Percentiles rank a stretch among this genome's conserved stretches.
Evolutionary conservation across 2,113 vertebrate species (phyloP).

Genomic region (Varanus komodoensis): DNA sequence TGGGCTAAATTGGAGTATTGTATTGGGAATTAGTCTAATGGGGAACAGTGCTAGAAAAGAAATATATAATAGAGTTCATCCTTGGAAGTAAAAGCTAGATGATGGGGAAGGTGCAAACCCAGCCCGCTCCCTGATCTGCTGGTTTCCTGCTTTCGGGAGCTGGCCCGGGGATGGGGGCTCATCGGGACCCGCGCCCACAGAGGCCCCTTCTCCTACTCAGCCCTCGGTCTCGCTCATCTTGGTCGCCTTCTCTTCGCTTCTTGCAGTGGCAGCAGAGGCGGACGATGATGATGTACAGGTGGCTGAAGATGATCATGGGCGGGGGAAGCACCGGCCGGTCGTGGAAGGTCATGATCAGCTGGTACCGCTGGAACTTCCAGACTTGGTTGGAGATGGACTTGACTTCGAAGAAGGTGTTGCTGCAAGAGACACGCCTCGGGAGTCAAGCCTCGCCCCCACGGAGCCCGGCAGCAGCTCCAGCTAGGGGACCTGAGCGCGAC

Average conservation of each 20-base stretch:
- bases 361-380: constrained; percentile 99
- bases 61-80: too few species aligned
- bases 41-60: too few species aligned
- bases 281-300: constrained; percentile 89
- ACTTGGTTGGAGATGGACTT: constrained; percentile 99
- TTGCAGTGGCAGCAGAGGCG: constrained; percentile 84
- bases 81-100: neutral
- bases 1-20: too few species aligned
- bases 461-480: neutral
- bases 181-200: neutral
- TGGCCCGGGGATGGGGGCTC: neutral
- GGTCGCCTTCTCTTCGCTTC: constrained; percentile 85
- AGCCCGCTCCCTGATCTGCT: neutral
- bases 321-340: constrained; percentile 96
- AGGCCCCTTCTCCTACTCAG: constrained; percentile 82
- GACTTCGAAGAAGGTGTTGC: constrained; percentile 98
- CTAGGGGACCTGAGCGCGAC: neutral
- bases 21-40: too few species aligned
- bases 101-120: too few species aligned
- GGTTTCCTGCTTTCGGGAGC: neutral
- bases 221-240: constrained; percentile 93
- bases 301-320: constrained; percentile 95
- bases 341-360: constrained; percentile 98
- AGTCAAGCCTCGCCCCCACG: neutral
- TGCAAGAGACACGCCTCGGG: constrained; percentile 53